These are phyloP conservation scores for Ips typographus DNA, from an alignment of 1,140 invertebrate species.

Conservation along the genomic window DNA sequence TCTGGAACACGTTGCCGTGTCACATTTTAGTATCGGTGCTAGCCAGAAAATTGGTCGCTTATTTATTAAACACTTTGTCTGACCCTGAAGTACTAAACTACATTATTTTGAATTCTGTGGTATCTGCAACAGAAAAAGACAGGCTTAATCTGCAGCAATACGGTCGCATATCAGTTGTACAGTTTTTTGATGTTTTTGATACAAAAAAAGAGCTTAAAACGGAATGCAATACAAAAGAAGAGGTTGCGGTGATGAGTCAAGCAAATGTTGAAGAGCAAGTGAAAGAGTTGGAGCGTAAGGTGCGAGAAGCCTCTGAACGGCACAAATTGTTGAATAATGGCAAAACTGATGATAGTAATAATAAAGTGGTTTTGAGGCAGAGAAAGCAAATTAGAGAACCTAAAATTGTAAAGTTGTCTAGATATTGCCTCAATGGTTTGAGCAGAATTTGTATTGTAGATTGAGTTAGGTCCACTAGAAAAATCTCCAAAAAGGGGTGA, in stretches of 20 bases:
- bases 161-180: conserved; percentile 39
- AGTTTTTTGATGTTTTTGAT: conserved; percentile 50
- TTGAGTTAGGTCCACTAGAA: background rate
- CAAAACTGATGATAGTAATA: background rate
- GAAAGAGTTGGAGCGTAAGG: conserved; percentile 14
- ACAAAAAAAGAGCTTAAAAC: conserved; percentile 45
- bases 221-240: background rate
- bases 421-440: too few species aligned
- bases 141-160: conserved; percentile 39
- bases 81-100: conserved; percentile 59
- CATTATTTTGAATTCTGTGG: conserved; percentile 47
- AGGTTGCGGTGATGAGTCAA: background rate
- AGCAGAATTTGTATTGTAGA: too few species aligned
- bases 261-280: conserved; percentile 4
- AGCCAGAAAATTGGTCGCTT: conserved; percentile 58
- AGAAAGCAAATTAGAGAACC: background rate
- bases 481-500: conserved; percentile 34
- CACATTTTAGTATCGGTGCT: conserved; percentile 63
- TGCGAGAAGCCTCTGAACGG: background rate
- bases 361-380: conserved; percentile 10
- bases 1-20: conserved; percentile 66
- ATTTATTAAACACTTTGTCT: conserved; percentile 54
- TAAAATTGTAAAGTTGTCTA: too few species aligned
- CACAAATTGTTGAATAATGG: background rate
- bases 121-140: conserved; percentile 31